These are phyloP conservation scores for Taeniopygia guttata DNA, from an alignment of 2,797 vertebrate genomes.

Conservation along the genomic window DNA sequence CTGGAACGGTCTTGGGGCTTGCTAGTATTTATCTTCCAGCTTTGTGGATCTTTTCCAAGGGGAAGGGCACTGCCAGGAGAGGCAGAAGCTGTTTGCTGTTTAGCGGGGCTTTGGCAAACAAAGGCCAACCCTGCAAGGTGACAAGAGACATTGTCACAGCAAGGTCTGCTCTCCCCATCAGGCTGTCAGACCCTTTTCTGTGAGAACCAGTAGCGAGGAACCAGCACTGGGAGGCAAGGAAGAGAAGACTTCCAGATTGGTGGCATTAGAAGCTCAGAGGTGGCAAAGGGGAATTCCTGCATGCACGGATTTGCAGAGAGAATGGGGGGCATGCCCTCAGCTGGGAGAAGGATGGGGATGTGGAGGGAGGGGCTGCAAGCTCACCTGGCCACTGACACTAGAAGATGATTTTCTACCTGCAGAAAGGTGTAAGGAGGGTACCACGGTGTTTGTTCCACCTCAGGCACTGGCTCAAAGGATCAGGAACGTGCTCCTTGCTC, in stretches of 20 bases:
- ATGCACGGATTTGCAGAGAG: background rate
- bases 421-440: background rate
- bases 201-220: background rate
- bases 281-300: background rate
- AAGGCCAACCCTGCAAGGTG: background rate
- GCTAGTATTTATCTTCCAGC: background rate
- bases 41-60: background rate
- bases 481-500: background rate
- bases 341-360: background rate
- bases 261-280: background rate
- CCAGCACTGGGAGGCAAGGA: background rate
- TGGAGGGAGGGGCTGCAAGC: background rate
- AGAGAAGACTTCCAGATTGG: background rate
- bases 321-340: background rate
- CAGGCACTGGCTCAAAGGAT: background rate
- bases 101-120: background rate
- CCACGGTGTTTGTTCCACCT: background rate
- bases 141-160: background rate
- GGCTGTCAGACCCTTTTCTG: background rate
- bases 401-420: background rate
- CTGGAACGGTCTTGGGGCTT: background rate
- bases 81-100: background rate
- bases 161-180: rapidly evolving
- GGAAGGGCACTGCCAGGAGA: background rate
- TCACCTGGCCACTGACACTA: background rate